Conservation (phyloP, 2,113 vertebrate genomes). For the Parus major region DNA sequence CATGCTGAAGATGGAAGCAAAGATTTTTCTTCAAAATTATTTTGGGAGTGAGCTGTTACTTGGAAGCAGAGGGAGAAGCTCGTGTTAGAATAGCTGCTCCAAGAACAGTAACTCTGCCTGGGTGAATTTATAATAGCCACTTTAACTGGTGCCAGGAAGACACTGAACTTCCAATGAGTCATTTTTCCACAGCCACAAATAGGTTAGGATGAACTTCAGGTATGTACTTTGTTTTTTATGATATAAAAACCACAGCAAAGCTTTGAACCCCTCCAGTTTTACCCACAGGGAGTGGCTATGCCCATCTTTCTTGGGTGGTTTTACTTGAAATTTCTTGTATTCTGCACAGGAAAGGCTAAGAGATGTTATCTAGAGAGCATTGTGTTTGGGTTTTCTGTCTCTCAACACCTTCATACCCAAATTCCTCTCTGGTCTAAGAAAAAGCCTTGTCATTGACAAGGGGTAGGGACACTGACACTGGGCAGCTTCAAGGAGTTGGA, state of each 20-base stretch:
- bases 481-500: not conserved
- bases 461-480: not conserved
- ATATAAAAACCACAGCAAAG: not conserved
- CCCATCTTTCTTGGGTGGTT: not conserved
- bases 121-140: not conserved
- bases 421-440: not conserved
- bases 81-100: not conserved
- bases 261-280: not conserved
- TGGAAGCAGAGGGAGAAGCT: not conserved
- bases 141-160: conserved; percentile 3
- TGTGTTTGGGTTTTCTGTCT: not conserved
- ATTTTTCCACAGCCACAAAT: not conserved
- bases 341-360: not conserved
- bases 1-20: not conserved
- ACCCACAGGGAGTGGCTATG: not conserved
- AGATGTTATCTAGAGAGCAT: not conserved
- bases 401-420: not conserved
- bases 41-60: not conserved
- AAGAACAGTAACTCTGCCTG: not conserved
- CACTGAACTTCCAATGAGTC: not conserved
- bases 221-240: not conserved
- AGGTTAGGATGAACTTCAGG: conserved; percentile 22
- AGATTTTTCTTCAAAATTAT: not conserved
- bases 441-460: not conserved
- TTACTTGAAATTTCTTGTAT: not conserved